Evolutionary conservation across 2,888 invertebrate genomes (phyloP), one percentile per base, ranked within the genome.

Genomic region (Malthinus seriepunctatus): DNA sequence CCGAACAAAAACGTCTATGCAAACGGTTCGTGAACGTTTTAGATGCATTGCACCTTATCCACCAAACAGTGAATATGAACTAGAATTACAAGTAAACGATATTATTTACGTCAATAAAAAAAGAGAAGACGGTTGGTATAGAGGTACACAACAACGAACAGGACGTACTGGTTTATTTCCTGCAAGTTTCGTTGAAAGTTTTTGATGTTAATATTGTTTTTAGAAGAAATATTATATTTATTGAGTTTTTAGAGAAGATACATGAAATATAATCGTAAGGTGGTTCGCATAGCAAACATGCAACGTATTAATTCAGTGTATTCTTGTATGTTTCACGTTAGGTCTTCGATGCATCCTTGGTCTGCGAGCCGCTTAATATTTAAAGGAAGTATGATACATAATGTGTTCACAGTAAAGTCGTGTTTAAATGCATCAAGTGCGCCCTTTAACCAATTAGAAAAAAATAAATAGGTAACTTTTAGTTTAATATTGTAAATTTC

Each of bases 81-180:
- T 97, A 67, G 95, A 95, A 74, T 80, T 97, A 44, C 90, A 91
- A 67, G 88, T 95, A 37, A 94, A 95, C 61, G 96, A 96, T 73
- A 88, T 95, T 54, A 93, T 96, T 65, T 88, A 92, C 69, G 95
- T 96, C 12, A 91, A 93, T 71, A 91, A 91, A 72, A 95, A 95
- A 74, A 86, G 95, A 51, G 95, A 95, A 50, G 95, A 96, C 74
- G 96, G 96, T 46, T 96, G 96, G 96, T 96, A 91, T 79, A 95
- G 95, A 76, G 96, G 96, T 12, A 95, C 93, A 0, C 85, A 93
- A 67, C 90, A 93, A 67, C 85, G 94, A 54, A 95, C 94, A 1
- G 95, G 95, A 34, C 89, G 93, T 69, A 93, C 93, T 3, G 96
- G 96, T n/a, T 84, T 96, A 39, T 96, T 96, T 80, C 96, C 96